Evolutionary conservation across 2,888 invertebrate genomes (phyloP).

Genomic region (Andrena flavipes): DNA sequence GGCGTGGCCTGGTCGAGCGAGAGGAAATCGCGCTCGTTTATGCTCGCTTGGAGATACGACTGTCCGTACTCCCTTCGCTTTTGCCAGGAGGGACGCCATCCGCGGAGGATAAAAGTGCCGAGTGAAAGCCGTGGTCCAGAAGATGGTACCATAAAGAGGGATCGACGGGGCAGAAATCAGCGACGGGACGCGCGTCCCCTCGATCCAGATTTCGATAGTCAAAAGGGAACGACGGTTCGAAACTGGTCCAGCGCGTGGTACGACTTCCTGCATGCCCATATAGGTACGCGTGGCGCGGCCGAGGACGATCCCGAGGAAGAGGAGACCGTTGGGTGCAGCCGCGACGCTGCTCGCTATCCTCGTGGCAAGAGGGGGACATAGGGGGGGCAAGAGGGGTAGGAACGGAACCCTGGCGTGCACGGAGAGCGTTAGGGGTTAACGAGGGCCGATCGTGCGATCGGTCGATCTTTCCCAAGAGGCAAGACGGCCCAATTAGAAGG

Average conservation of each 20-base stretch:
- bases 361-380: slow-evolving; percentile 16
- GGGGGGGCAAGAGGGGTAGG: slow-evolving; percentile 15
- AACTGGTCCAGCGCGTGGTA: slow-evolving; percentile 51
- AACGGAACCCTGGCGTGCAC: slow-evolving; percentile 67
- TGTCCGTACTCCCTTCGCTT: neutral
- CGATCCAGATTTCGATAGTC: slow-evolving; percentile 60
- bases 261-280: slow-evolving; percentile 61
- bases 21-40: slow-evolving; percentile 17
- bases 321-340: slow-evolving; percentile 37
- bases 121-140: slow-evolving; percentile 4
- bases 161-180: slow-evolving; percentile 24
- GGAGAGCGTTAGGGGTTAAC: slow-evolving; percentile 77
- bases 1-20: slow-evolving; percentile 12
- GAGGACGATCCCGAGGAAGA: slow-evolving; percentile 19
- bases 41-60: neutral
- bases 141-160: slow-evolving; percentile 31
- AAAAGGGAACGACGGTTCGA: slow-evolving; percentile 31
- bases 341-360: slow-evolving; percentile 46
- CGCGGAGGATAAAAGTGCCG: slow-evolving; percentile 4
- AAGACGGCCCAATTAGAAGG: slow-evolving; percentile 80
- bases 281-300: slow-evolving; percentile 25
- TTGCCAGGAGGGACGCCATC: neutral
- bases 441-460: slow-evolving; percentile 79
- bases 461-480: slow-evolving; percentile 80
- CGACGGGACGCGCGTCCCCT: neutral